Base-by-base conservation (phyloP, 2,113 vertebrate species). In the Rana temporaria region DNA sequence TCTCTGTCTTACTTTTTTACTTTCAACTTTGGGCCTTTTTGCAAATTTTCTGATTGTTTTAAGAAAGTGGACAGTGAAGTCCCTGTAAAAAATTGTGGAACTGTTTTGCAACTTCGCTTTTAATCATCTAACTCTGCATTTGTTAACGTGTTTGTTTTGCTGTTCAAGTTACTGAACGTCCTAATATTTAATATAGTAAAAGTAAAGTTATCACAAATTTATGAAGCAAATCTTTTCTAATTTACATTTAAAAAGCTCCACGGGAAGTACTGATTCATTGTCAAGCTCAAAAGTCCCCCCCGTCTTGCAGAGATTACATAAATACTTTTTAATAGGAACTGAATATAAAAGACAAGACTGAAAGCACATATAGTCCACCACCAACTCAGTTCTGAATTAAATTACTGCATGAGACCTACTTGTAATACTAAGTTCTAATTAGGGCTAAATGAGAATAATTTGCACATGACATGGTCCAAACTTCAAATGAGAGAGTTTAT, bases 341-440 rank as follows among this genome's bases (percentile, higher is more conserved):
- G 19, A 42, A 77, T 64, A 64, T 22, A 24, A 65, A 77, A 14
- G 55, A 65, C 42, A 24, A 26, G 20, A 65, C 57, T 65, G 59
- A n/a, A 38, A 77, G 38, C 64, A 20, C 53, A 19, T n/a, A 30
- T 18, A 62, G 60, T 77, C 22, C 24, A 66, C 48, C 48, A 67
- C 34, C 68, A 7, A 34, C 76, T 64, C 38, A 56, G 11, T 56
- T 55, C 48, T 55, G 62, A 65, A 67, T 78, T 66, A 55, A 52
- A 32, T 78, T 55, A 24, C 48, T 66, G 63, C 26, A 66, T 53
- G 52, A 78, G 48, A 11, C 48, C 48, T 19, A 26, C 63, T 55
- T 30, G 48, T 32, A 48, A 78, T 56, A 78, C 24, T 66, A 66
- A 53, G 19, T 56, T 30, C 63, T 65, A 67, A 78, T 78, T 78